Percentiles rank a stretch among this genome's conserved stretches.
Evolutionary conservation across 2,888 invertebrate genomes (phyloP).

Genomic region (Ophion slaviceki): DNA sequence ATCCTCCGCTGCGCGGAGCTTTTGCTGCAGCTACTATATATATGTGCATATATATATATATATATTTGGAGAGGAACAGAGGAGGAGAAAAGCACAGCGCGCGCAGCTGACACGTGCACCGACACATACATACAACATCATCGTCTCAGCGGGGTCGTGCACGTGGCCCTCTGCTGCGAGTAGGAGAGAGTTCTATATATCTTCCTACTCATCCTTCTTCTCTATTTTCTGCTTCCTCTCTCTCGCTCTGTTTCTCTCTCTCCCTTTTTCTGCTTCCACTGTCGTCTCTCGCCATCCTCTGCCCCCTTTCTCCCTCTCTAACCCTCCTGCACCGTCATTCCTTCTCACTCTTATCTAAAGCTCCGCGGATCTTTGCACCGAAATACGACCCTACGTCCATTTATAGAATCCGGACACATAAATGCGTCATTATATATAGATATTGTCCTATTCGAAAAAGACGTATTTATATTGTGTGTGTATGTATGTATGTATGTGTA

Average conservation of each 20-base stretch:
- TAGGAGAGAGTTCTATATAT: constrained; percentile 41
- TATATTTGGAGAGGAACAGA: not conserved
- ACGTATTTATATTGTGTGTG: no score
- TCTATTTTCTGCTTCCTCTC: not conserved
- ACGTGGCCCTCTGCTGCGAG: constrained; percentile 64
- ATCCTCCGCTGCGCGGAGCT: constrained; percentile 31
- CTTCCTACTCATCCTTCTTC: constrained; percentile 2
- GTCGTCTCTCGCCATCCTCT: not conserved
- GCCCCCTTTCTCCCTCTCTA: not conserved
- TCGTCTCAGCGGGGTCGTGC: constrained; percentile 55
- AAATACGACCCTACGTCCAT: constrained; percentile 22
- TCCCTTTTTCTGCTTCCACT: not conserved
- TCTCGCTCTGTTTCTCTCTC: not conserved
- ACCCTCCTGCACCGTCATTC: no score
- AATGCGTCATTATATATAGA: not conserved
- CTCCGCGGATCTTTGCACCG: constrained; percentile 10
- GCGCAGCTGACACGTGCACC: constrained; percentile 77
- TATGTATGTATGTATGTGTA: no score
- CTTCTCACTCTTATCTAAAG: not conserved
- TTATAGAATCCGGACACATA: constrained; percentile 9
- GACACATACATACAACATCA: constrained; percentile 73
- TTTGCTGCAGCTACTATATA: constrained; percentile 39
- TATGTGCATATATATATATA: not conserved
- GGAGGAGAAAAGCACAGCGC: constrained; percentile 50
- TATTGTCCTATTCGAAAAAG: not conserved